Evolutionary conservation across 2,113 vertebrate species (phyloP).

Genomic region (Carassius auratus): DNA sequence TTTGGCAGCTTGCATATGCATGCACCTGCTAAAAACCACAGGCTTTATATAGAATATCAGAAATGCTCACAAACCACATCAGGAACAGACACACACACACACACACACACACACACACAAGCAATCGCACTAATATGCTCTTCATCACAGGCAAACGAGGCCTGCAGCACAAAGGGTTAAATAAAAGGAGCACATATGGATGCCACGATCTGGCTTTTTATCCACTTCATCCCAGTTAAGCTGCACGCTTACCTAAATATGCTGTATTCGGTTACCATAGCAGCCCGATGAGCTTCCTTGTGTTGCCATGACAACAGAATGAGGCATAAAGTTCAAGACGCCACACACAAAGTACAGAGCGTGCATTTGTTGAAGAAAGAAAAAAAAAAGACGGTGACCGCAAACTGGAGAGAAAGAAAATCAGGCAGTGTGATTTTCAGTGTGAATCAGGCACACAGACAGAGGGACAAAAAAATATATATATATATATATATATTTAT

Average conservation of each 20-base stretch:
- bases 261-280: slow-evolving; percentile 57
- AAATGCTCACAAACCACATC: background rate
- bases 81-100: background rate
- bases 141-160: background rate
- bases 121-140: background rate
- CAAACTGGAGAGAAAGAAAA: background rate
- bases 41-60: background rate
- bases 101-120: background rate
- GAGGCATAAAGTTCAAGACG: slow-evolving; percentile 42
- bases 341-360: slow-evolving; percentile 4
- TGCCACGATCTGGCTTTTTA: slow-evolving; percentile 32
- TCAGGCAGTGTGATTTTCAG: background rate
- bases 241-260: slow-evolving; percentile 42
- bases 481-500: too few relatives aligned
- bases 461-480: background rate
- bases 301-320: slow-evolving; percentile 57
- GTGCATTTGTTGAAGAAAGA: background rate
- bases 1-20: background rate
- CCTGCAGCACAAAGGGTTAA: slow-evolving; percentile 9
- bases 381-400: background rate
- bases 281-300: slow-evolving; percentile 50
- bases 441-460: background rate
- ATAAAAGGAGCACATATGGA: background rate
- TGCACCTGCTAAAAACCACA: slow-evolving; percentile 11
- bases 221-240: slow-evolving; percentile 20